These are phyloP conservation scores for Mus spretus DNA, from an alignment of 2,797 vertebrate genomes.

Conservation along the genomic window DNA sequence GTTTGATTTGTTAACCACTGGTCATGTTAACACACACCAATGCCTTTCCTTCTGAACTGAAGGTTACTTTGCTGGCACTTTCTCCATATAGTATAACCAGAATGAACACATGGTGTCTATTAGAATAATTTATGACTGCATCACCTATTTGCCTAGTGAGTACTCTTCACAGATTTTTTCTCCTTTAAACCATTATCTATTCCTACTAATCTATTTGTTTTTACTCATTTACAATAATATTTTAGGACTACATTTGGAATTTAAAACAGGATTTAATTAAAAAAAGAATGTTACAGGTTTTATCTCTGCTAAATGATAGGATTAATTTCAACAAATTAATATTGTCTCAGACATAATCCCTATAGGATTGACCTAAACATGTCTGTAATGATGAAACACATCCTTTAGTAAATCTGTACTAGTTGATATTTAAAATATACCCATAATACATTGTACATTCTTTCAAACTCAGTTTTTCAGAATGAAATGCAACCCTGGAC, in stretches of 20 bases:
- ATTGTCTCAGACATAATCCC: slow-evolving; percentile 57
- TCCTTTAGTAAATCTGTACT: neutral
- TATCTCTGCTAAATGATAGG: slow-evolving; percentile 27
- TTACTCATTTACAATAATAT: neutral
- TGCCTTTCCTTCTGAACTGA: neutral
- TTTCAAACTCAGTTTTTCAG: slow-evolving; percentile 4
- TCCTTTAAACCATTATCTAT: neutral
- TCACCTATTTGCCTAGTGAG: neutral
- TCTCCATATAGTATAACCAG: neutral
- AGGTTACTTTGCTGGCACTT: neutral
- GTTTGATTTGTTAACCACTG: neutral
- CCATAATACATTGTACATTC: neutral
- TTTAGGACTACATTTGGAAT: neutral
- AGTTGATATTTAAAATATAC: slow-evolving; percentile 39
- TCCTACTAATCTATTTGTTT: slow-evolving; percentile 1
- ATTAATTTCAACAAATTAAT: slow-evolving; percentile 71
- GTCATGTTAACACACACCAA: neutral
- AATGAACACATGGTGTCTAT: neutral
- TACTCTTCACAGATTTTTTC: neutral
- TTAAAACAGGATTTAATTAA: slow-evolving; percentile 61
- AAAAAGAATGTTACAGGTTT: slow-evolving; percentile 26
- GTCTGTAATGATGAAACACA: slow-evolving; percentile 13
- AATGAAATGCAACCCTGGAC: neutral
- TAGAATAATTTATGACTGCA: neutral
- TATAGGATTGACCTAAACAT: slow-evolving; percentile 29